A percentile compares a stretch with the other conserved stretches of the same genome.
phyloP scores from a whole-genome alignment of 2,113 vertebrate species.

The Sardina pilchardus region DNA sequence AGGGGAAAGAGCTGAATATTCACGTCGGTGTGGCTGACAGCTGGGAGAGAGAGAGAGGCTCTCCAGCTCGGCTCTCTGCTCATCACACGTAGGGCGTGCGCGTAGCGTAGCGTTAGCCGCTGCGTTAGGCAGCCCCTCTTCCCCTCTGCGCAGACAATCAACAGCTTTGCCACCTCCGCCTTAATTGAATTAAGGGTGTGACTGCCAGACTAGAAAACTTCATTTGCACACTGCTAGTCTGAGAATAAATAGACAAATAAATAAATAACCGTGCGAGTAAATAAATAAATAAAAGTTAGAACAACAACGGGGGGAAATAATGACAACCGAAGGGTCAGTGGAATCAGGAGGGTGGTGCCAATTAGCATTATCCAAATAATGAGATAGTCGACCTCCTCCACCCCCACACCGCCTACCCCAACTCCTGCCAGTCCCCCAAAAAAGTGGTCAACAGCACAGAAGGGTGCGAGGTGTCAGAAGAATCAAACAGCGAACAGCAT shows the following conservation, averaged over 20 bases:
- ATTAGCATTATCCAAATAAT: neutral
- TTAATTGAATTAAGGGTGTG: conserved; percentile 80
- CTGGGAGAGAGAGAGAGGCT: conserved; percentile 69
- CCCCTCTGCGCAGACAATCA: conserved; percentile 65
- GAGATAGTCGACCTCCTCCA: neutral
- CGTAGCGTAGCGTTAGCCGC: conserved; percentile 61
- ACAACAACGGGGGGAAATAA: conserved; percentile 16
- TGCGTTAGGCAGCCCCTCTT: conserved; percentile 58
- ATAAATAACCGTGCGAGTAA: neutral
- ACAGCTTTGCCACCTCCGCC: conserved; percentile 73
- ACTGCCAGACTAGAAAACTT: conserved; percentile 69
- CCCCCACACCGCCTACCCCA: neutral
- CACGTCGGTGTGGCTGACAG: conserved; percentile 73
- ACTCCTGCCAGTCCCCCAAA: conserved; percentile 33
- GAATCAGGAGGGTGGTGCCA: neutral
- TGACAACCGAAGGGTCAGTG: neutral
- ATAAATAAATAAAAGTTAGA: conserved; percentile 27
- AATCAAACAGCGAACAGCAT: neutral
- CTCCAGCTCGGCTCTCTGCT: conserved; percentile 46
- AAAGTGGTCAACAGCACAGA: conserved; percentile 16
- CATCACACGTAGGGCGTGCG: conserved; percentile 63
- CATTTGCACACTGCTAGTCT: conserved; percentile 65
- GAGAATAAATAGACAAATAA: conserved; percentile 52
- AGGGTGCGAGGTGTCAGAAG: neutral
- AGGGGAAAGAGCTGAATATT: conserved; percentile 75